phyloP scores from a whole-genome alignment of 2,888 invertebrate genomes.

The Eupithecia insigniata region DNA sequence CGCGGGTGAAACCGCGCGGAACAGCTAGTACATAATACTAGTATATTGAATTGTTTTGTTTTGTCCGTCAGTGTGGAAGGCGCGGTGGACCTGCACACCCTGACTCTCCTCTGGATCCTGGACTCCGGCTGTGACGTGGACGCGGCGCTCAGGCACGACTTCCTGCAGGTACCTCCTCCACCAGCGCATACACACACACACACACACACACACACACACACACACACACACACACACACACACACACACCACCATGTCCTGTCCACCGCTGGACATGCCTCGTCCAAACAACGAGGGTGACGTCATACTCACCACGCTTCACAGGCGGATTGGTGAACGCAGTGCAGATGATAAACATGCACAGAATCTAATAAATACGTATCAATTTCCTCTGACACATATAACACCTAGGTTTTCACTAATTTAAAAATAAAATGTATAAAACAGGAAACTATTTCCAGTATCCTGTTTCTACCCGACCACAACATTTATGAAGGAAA shows the following conservation, averaged over 20 bases:
- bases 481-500: not conserved
- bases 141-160: constrained; percentile 76
- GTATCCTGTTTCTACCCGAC: not conserved
- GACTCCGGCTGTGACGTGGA: constrained; percentile 87
- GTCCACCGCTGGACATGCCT: no score
- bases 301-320: no score
- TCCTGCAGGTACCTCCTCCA: constrained; percentile 37
- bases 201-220: no score
- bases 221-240: no score
- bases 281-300: no score
- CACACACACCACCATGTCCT: no score
- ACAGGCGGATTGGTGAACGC: no score
- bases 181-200: not conserved
- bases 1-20: no score
- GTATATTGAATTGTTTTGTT: not conserved
- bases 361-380: not conserved
- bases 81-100: constrained; percentile 85
- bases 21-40: no score
- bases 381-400: not conserved
- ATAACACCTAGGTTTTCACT: not conserved
- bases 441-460: not conserved
- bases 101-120: constrained; percentile 90
- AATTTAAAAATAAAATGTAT: not conserved
- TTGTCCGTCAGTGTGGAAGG: constrained; percentile 44
- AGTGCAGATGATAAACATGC: no score